Conservation (phyloP, 2,888 invertebrate genomes). For the Rhaphigaster nebulosa region DNA sequence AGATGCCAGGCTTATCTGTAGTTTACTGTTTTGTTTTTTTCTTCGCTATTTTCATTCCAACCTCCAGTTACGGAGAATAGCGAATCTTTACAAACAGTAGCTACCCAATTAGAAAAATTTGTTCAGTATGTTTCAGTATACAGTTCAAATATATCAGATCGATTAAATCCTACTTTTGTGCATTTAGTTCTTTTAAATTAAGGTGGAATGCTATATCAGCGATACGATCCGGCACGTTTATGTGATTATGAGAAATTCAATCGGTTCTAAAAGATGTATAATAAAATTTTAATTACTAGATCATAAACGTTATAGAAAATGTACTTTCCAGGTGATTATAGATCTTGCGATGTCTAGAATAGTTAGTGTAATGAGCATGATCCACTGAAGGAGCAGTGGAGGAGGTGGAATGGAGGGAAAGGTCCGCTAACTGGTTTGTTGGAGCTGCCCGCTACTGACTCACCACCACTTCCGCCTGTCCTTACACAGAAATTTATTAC, state of each 20-base stretch:
- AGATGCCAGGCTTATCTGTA: too few species aligned
- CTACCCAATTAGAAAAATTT: too few species aligned
- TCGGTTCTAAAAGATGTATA: neutral
- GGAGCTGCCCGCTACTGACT: neutral
- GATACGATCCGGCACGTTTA: neutral
- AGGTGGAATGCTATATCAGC: neutral
- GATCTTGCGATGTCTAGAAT: too few species aligned
- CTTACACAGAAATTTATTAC: conserved; percentile 12
- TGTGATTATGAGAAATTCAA: neutral
- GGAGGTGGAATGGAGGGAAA: neutral
- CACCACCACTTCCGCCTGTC: neutral
- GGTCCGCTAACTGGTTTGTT: neutral
- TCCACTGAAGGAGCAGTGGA: too few species aligned
- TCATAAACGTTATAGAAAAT: neutral
- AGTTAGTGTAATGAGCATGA: neutral
- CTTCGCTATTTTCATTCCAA: too few species aligned
- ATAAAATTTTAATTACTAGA: neutral
- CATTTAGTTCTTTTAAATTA: too few species aligned
- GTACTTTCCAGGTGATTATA: neutral
- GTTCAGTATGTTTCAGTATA: too few species aligned
- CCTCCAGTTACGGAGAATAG: too few species aligned
- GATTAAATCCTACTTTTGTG: too few species aligned
- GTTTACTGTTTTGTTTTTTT: too few species aligned
- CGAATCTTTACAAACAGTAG: too few species aligned
- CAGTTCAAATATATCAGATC: too few species aligned